Base-by-base conservation (phyloP, 2,888 invertebrate genomes). In the Cactoblastis cactorum region DNA sequence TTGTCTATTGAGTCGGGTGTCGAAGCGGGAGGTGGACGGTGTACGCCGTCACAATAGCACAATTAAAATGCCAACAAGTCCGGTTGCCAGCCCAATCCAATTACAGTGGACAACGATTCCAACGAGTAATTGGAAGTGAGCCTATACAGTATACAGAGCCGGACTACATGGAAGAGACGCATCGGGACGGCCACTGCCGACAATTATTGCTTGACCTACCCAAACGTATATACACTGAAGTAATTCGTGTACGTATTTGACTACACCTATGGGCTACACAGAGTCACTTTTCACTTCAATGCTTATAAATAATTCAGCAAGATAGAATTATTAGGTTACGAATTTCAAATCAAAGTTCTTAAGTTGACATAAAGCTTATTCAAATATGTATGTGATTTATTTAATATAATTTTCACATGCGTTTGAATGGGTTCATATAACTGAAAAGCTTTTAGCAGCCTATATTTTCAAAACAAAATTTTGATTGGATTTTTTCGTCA, bases 21-120 rank as follows among this genome's bases (percentile, higher is more conserved):
- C 67, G 70, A 64, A 59, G 68, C 74, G 71, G 77, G 73, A 74
- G 75, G 74, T 71, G 69, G 74, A 65, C 79, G 77, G 74, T 77
- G 80, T 83, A 74, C 76, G 73, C 74, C 84, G 83, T 88, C 88
- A 89, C 88, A 89, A 89, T 88, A 79, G 88, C 84, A 89, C 88
- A 89, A 89, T 89, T 89, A 89, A 89, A 89, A 88, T 88, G 87
- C 89, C 89, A 86, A 88, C 89, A 88, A 88, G 86, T 86, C 85
- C 80, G 74, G 79, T 83, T 77, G 85, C 87, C 83, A 78, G 80
- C 75, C 86, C 85, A 88, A 86, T 87, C 88, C 88, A 89, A 88
- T 89, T 88, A 88, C 85, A 82, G 80, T 77, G 83, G 83, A 87
- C 85, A 86, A 83, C 86, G 87, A 88, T 87, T 85, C 83, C 83